A percentile compares a stretch with the other conserved stretches of the same genome.
Conservation (phyloP, 2,797 vertebrate species). For the Gambelia wislizenii region DNA sequence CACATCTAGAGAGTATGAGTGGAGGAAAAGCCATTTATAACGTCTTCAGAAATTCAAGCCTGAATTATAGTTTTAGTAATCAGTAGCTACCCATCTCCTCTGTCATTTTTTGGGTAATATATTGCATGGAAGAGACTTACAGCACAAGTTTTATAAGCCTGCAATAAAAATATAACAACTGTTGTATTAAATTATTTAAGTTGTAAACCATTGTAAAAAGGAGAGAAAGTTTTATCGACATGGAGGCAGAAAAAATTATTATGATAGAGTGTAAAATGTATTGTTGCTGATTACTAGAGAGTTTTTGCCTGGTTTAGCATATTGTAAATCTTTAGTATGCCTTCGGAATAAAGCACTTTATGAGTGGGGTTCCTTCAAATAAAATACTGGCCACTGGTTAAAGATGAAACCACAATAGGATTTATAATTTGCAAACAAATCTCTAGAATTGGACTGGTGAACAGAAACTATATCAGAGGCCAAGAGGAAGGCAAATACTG, state of each 20-base stretch:
- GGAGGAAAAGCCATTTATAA: constrained; percentile 74
- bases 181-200: constrained; percentile 84
- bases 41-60: constrained; percentile 72
- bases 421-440: constrained; percentile 68
- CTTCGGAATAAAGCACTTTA: constrained; percentile 65
- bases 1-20: constrained; percentile 61
- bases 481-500: constrained; percentile 38
- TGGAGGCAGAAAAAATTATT: constrained; percentile 73
- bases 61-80: constrained; percentile 82
- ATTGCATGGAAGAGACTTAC: constrained; percentile 75
- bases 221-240: constrained; percentile 74
- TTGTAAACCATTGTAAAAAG: constrained; percentile 82
- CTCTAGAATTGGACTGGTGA: constrained; percentile 44
- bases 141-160: constrained; percentile 79
- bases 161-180: constrained; percentile 84
- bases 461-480: constrained; percentile 49
- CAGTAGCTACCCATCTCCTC: constrained; percentile 73
- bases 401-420: constrained; percentile 58
- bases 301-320: constrained; percentile 75
- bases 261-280: constrained; percentile 74
- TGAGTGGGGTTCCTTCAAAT: constrained; percentile 52
- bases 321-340: constrained; percentile 75
- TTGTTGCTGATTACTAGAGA: constrained; percentile 76
- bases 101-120: constrained; percentile 79
- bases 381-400: constrained; percentile 54